Evolutionary conservation across 2,888 invertebrate genomes (phyloP), one percentile per base, ranked within the genome.

Genomic region (Brenthis hecate): DNA sequence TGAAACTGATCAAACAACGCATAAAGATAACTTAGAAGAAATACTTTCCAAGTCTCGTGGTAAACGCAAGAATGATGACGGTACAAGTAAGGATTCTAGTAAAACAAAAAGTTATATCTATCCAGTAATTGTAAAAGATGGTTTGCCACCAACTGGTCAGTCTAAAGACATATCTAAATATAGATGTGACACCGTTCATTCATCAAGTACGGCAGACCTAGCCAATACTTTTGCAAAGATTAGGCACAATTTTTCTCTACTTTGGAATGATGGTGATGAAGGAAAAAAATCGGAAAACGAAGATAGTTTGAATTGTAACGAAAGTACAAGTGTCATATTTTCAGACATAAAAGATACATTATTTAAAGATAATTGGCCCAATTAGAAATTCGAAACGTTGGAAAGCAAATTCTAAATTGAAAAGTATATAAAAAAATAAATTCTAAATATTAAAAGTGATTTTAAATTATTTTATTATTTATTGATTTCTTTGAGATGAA

Each of bases 231-330:
- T 74, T 55, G 54, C 66, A 28, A 47, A 62, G 19, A 70, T 73
- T 19, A 50, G 71, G 50, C 65, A 47, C 16, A 68, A 69, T 14
- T 74, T 74, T 54, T 66, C 71, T 32, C 13, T 70, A 32, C 67
- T 74, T 6, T 73, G 70, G 74, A 63, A 73, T 54, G 70, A 71
- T 36, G 72, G n/a, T n/a, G 56, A 71, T 13, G 62, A 66, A n/a
- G 66, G 63, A 54, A 53, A 65, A 16, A n/a, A 6, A 14, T 48
- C 13, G 23, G 51, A 50, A 16, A 51, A 56, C 11, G 11, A 43
- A 43, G 11, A 11, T 11, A 43, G 36, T 43, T 11, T 43, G 8
- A 43, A 2, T 43, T 43, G 8, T 8, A 43, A 43, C 11, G 36
- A 43, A 43, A 43, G 36, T 43, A 11, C 36, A 36, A 36, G 36